Evolutionary conservation across 2,113 vertebrate species (phyloP).

Genomic region (Brachypteracias leptosomus): DNA sequence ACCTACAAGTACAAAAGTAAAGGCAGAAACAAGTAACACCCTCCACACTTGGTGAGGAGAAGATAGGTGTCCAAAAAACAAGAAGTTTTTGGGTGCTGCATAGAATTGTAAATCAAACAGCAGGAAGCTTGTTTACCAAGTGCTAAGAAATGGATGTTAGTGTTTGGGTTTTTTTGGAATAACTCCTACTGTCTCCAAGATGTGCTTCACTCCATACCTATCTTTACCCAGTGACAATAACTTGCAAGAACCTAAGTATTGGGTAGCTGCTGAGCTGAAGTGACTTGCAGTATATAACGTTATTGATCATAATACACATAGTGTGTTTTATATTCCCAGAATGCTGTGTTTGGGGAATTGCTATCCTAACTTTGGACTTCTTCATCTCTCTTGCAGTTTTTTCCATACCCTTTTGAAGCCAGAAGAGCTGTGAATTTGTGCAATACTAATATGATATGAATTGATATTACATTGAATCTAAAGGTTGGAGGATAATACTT

Average conservation of each 20-base stretch:
- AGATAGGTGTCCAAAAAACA: background rate
- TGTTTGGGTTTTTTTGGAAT: background rate
- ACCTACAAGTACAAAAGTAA: background rate
- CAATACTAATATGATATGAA: background rate
- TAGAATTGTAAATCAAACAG: background rate
- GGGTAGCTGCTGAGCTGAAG: background rate
- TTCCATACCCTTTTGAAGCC: background rate
- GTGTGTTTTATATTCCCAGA: background rate
- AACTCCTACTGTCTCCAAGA: background rate
- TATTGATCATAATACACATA: background rate
- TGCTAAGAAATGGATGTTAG: background rate
- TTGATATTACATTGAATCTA: background rate
- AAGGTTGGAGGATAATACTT: background rate
- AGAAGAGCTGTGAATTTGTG: background rate
- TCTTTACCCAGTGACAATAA: background rate
- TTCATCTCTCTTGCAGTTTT: background rate
- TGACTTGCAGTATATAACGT: background rate
- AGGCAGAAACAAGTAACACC: background rate
- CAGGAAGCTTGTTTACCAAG: background rate
- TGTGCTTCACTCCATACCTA: background rate
- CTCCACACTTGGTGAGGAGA: rapidly evolving
- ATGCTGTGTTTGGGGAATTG: background rate
- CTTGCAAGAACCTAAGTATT: background rate
- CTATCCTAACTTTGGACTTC: background rate
- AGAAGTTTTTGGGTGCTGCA: background rate